Conservation (phyloP, 2,113 vertebrate species). For the Physeter macrocephalus region DNA sequence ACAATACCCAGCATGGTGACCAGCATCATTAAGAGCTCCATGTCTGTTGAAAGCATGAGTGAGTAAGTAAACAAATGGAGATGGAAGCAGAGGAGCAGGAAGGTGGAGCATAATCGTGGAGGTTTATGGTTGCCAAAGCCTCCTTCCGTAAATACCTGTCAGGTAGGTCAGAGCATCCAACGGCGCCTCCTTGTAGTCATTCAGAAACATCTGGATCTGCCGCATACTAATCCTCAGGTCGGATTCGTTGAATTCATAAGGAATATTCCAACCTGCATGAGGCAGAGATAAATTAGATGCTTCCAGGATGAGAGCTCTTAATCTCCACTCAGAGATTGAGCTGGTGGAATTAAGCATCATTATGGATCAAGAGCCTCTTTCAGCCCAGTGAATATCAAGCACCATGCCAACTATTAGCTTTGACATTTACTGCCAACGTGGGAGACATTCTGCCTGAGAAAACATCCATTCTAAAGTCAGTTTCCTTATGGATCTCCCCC, state of each 20-base stretch:
- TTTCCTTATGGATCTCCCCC: constrained; percentile 1
- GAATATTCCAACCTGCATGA: constrained; percentile 93
- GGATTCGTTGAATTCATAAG: constrained; percentile 95
- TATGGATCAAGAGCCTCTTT: constrained; percentile 21
- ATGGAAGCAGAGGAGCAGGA: neutral
- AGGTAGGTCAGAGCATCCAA: constrained; percentile 92
- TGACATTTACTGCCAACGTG: constrained; percentile 28
- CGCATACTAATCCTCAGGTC: constrained; percentile 92
- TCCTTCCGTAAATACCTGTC: constrained; percentile 84
- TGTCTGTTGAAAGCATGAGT: neutral
- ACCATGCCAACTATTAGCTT: constrained; percentile 1
- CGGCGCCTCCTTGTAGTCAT: constrained; percentile 90
- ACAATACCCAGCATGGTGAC: neutral
- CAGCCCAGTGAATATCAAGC: neutral
- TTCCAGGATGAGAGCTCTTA: neutral
- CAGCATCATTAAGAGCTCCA: neutral
- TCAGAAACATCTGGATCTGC: constrained; percentile 95
- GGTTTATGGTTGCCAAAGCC: neutral
- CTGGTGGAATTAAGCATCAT: neutral
- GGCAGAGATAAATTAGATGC: constrained; percentile 34
- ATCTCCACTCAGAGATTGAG: neutral
- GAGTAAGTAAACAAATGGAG: neutral
- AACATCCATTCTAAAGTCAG: constrained; percentile 11
- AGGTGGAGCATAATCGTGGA: neutral
- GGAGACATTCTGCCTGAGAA: neutral